A percentile compares a stretch with the other conserved stretches of the same genome.
Evolutionary conservation across 2,113 vertebrate genomes (phyloP).

Genomic region (Eurypyga helias): DNA sequence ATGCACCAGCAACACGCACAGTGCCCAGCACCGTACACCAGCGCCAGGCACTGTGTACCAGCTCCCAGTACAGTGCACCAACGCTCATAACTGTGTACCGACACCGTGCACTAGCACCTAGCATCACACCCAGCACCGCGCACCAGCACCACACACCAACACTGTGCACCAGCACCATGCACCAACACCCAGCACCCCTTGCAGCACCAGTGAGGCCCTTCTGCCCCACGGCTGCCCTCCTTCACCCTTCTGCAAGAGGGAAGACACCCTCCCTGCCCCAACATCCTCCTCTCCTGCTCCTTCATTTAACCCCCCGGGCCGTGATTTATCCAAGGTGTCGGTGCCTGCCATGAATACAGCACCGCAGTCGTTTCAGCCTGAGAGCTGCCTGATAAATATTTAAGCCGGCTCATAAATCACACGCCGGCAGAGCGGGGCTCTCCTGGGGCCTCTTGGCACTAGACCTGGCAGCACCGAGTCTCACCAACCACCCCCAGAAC

Average conservation of each 20-base stretch:
- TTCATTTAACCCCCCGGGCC: background rate
- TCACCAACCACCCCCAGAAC: rapidly evolving
- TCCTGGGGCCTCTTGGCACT: background rate
- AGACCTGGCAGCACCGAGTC: background rate
- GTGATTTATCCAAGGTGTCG: background rate
- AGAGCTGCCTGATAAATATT: background rate
- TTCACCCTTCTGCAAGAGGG: background rate
- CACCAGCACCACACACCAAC: too few relatives aligned
- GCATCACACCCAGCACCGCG: too few relatives aligned
- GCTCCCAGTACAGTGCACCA: background rate
- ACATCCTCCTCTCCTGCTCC: rapidly evolving
- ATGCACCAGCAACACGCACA: background rate
- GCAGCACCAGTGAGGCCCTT: background rate
- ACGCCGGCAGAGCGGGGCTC: background rate
- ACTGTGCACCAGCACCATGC: too few relatives aligned
- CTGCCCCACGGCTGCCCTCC: background rate
- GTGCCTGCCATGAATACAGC: background rate
- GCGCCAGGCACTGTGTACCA: rapidly evolving
- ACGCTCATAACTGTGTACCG: rapidly evolving
- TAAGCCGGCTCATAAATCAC: background rate
- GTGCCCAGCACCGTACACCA: background rate
- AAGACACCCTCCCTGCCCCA: background rate
- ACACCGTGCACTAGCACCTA: background rate
- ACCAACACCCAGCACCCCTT: background rate
- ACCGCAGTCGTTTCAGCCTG: background rate